Conservation (phyloP, 2,888 invertebrate species). For the Drosophila borborema region DNA sequence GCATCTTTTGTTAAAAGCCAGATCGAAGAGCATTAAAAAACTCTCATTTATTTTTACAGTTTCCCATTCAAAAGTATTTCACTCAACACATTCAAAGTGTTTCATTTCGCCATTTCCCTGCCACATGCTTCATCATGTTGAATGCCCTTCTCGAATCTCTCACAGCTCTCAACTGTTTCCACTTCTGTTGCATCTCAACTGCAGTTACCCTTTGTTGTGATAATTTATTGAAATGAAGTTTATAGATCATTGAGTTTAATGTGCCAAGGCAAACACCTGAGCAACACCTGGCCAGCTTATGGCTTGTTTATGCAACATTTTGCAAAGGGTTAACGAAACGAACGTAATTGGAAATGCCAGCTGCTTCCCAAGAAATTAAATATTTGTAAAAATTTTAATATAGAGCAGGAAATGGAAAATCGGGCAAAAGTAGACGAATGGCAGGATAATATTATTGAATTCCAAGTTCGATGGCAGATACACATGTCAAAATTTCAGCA, state of each 20-base stretch:
- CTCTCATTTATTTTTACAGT: neutral
- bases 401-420: slow-evolving; percentile 14
- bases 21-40: neutral
- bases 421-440: slow-evolving; percentile 1
- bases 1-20: neutral
- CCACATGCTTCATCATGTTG: slow-evolving; percentile 18
- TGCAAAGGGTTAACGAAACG: slow-evolving; percentile 44
- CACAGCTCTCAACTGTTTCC: neutral
- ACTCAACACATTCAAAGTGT: neutral
- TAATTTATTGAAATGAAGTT: slow-evolving; percentile 72
- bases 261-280: slow-evolving; percentile 45
- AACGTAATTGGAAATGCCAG: slow-evolving; percentile 44
- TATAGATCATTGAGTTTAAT: slow-evolving; percentile 51
- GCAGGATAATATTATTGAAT: neutral
- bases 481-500: slow-evolving; percentile 64
- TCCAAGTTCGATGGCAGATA: slow-evolving; percentile 20
- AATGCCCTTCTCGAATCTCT: neutral
- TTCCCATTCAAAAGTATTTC: neutral
- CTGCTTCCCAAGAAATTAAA: slow-evolving; percentile 9
- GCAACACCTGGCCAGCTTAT: slow-evolving; percentile 46
- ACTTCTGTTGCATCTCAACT: slow-evolving; percentile 22
- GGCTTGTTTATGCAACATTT: slow-evolving; percentile 43
- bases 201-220: slow-evolving; percentile 53
- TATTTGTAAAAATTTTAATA: slow-evolving; percentile 28
- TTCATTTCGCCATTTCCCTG: slow-evolving; percentile 3